Conservation (phyloP, 2,113 vertebrate species). For the Pionites leucogaster region DNA sequence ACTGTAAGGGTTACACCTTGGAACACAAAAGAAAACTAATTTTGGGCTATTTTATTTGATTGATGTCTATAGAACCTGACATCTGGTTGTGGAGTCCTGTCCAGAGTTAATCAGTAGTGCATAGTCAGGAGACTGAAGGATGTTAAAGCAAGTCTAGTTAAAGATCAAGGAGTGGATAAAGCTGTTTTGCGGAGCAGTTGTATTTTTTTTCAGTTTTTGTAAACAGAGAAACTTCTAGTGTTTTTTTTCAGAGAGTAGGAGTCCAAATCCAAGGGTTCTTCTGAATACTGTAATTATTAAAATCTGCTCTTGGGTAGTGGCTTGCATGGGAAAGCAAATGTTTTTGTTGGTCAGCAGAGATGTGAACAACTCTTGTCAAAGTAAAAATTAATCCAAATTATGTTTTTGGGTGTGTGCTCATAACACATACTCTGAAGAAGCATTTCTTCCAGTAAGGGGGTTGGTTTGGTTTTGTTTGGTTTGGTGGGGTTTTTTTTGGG, state of each 20-base stretch:
- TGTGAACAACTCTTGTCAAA: background rate
- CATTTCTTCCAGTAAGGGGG: background rate
- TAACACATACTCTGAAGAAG: background rate
- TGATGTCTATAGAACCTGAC: background rate
- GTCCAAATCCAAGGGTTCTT: background rate
- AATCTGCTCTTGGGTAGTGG: background rate
- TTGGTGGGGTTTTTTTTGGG: background rate
- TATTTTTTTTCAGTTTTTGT: background rate
- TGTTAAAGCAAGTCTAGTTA: background rate
- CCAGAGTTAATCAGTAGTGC: background rate
- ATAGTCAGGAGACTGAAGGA: background rate
- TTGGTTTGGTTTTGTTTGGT: background rate
- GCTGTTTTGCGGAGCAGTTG: background rate
- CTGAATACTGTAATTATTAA: background rate
- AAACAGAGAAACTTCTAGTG: background rate
- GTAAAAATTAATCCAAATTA: background rate
- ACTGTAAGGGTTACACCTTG: background rate
- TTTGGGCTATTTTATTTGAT: background rate
- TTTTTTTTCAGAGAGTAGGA: background rate
- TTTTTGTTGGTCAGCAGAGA: slow-evolving; percentile 10
- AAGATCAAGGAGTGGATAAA: background rate
- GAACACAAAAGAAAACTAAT: background rate
- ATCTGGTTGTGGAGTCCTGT: background rate
- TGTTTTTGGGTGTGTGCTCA: background rate
- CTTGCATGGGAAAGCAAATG: background rate